Evolutionary conservation across 2,888 invertebrate genomes (phyloP).

Genomic region (Steinernema hermaphroditum): DNA sequence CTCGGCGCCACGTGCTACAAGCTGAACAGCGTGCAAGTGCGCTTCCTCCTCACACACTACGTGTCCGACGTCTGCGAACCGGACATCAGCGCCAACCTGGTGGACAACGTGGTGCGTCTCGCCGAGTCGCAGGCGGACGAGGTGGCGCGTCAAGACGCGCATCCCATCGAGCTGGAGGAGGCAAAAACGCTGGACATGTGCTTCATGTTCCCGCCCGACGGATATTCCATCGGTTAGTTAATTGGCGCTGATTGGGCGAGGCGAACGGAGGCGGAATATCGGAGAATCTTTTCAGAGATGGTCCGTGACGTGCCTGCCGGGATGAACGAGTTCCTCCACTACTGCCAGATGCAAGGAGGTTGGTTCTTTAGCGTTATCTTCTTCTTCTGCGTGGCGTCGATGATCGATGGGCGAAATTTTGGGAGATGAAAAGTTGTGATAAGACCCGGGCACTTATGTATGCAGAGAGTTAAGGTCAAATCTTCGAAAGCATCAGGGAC

Average conservation of each 20-base stretch:
- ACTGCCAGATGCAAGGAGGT: constrained; percentile 28
- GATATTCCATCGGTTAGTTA: constrained; percentile 75
- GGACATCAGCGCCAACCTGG: constrained; percentile 71
- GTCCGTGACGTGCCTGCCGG: background rate
- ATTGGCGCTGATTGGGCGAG: background rate
- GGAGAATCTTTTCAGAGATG: background rate
- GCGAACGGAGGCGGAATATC: background rate
- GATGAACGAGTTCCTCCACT: constrained; percentile 24
- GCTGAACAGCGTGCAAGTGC: constrained; percentile 77
- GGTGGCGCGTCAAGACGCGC: constrained; percentile 77
- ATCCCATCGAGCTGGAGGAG: constrained; percentile 86
- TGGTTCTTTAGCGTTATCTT: background rate
- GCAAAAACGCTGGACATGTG: constrained; percentile 80
- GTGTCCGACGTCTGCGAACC: constrained; percentile 74
- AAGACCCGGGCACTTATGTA: too few relatives aligned
- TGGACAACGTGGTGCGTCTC: constrained; percentile 70
- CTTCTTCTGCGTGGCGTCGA: too few relatives aligned
- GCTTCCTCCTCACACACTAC: constrained; percentile 69
- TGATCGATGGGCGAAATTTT: too few relatives aligned
- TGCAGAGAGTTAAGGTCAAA: too few relatives aligned
- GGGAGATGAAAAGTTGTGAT: too few relatives aligned
- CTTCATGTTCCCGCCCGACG: constrained; percentile 91
- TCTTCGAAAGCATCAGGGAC: too few relatives aligned
- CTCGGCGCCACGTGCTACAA: constrained; percentile 92
- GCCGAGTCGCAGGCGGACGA: constrained; percentile 77